These are phyloP conservation scores for Dynastes grantii DNA, from an alignment of 2,888 invertebrate genomes.

Conservation along the genomic window DNA sequence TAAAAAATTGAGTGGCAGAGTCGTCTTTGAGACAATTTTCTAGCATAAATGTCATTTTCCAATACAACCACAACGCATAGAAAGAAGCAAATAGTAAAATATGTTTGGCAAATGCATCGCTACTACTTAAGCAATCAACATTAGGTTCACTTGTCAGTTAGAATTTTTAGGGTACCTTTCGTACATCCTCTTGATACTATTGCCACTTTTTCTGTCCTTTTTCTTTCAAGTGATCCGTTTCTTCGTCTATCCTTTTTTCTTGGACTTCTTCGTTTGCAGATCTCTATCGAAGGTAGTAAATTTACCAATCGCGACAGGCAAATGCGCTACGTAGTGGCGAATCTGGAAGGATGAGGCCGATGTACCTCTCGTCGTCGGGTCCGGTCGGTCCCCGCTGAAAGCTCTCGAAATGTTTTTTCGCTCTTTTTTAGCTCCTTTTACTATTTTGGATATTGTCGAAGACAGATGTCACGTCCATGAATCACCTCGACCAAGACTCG, in stretches of 20 bases:
- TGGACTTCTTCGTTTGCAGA: constrained; percentile 59
- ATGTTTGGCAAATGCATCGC: no score
- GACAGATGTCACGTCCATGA: constrained; percentile 62
- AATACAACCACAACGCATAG: no score
- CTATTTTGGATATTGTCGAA: constrained; percentile 64
- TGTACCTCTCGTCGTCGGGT: constrained; percentile 46
- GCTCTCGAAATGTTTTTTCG: constrained; percentile 53
- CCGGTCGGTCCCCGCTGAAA: constrained; percentile 49
- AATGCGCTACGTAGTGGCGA: constrained; percentile 55
- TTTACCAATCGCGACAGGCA: constrained; percentile 59
- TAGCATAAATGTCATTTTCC: no score
- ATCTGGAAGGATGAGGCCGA: constrained; percentile 53
- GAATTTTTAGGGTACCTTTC: background rate
- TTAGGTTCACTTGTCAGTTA: background rate
- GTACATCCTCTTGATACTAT: background rate
- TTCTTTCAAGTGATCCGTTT: background rate
- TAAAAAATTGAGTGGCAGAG: no score
- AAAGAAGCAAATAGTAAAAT: no score
- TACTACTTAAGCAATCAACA: background rate
- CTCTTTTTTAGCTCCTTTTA: constrained; percentile 49
- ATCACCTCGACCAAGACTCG: constrained; percentile 56
- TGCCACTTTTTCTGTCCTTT: background rate
- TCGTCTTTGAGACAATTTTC: no score
- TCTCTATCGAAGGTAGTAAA: constrained; percentile 69
- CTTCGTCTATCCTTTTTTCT: background rate